Evolutionary conservation across 1,140 invertebrate species (phyloP), one percentile per base, ranked within the genome.

Genomic region (Drosophila funebris): DNA sequence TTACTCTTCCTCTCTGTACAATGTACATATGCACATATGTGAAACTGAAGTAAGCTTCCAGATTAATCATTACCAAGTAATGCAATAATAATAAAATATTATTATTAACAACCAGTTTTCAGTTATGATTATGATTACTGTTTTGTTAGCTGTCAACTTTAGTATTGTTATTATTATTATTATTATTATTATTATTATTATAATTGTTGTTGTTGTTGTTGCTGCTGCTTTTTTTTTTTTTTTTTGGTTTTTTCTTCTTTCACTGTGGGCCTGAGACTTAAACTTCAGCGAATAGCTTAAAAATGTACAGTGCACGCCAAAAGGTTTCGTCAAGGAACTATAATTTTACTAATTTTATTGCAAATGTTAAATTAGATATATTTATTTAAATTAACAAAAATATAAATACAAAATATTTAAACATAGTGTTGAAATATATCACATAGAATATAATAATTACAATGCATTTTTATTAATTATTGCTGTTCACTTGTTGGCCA

Each of bases 41-140:
- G 24, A 58, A 80, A 81, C 67, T 81, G 52, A 73, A 61, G 67
- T 67, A 73, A 82, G 62, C 58, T 52, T 43, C 41, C 22, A 62
- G 71, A 80, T 84, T 76, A 85, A 84, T 84, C 81, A 85, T 85
- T 84, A 80, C 81, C 81, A 76, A 70, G 80, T 84, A 85, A 84
- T 84, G 80, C 80, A 84, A 84, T 84, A 85, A 83, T 74, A 84
- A 84, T 84, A 84, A 80, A 84, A 84, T 83, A 84, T 83, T 79
- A 66, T 75, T 75, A 83, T 84, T 84, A 83, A 72, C 79, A 84
- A 84, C 78, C 80, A 68, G 80, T 84, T 84, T 83, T 63, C 71
- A 73, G 71, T 70, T 83, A 64, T 71, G 71, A 64, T 74, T 64
- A 74, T 64, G 57, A 54, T 76, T 72, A 73, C 64, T 69, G 64